A percentile compares a stretch with the other conserved stretches of the same genome.
phyloP scores from a whole-genome alignment of 2,888 invertebrate genomes.

The Strigamia transsilvanica region DNA sequence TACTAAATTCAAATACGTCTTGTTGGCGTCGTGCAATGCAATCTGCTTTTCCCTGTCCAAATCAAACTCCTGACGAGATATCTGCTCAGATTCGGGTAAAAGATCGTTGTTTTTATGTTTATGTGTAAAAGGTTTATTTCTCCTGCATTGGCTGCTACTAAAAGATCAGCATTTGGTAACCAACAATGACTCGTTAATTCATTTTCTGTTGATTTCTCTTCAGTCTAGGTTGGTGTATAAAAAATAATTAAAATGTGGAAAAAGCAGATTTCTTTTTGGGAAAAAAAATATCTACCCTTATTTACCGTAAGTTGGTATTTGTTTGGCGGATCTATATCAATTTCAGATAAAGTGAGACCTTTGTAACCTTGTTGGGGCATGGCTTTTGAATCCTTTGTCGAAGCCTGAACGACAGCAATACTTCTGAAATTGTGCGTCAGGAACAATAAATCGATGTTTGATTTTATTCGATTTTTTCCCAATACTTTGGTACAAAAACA shows the following conservation, averaged over 20 bases:
- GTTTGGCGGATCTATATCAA: background rate
- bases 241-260: no score
- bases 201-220: no score
- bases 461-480: no score
- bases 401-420: no score
- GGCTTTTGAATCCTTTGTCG: no score
- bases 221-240: no score
- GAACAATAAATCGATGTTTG: no score
- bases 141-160: background rate
- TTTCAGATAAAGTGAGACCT: background rate
- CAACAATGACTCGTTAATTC: background rate
- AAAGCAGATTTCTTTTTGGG: no score
- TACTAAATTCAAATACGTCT: background rate
- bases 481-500: background rate
- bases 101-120: constrained; percentile 26
- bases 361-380: no score
- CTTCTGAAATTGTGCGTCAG: no score
- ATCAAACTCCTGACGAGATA: constrained; percentile 40
- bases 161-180: constrained; percentile 13
- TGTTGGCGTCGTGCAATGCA: background rate
- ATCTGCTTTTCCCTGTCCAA: constrained; percentile 37
- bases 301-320: background rate
- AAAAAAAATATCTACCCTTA: no score
- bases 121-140: background rate
- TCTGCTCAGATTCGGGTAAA: constrained; percentile 39